Evolutionary conservation across 2,888 invertebrate species (phyloP), one percentile per base, ranked within the genome.

Genomic region (Phyto melanocephala): DNA sequence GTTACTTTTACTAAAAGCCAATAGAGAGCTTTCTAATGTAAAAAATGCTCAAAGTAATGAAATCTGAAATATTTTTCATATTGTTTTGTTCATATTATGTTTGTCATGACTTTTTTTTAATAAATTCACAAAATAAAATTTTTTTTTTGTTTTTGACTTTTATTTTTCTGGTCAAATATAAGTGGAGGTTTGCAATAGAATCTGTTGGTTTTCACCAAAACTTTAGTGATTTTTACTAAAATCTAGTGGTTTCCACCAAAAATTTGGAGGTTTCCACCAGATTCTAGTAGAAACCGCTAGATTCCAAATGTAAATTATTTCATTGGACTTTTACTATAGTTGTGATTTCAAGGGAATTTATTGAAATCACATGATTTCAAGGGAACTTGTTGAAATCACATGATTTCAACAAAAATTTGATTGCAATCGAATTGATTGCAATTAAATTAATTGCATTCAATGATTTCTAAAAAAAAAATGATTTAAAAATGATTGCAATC

Each of bases 41-140:
- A 52, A 52, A 52, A 52, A 52, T 52, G 52, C 52, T 52, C 52
- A 52, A 52, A 52, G 24, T 52, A 24, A 52, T 52, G 52, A 52
- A 24, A 52, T n/a, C 52, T 52, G 24, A 52, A 52, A 54, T 54
- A 54, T 54, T 54, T 54, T 54, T 15, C 15, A 54, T 33, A 54
- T 33, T 54, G 33, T 54, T 54, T 33, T 33, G 13, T 28, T 28
- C 13, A 24, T 52, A 11, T 52, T 52, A 28, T 52, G 24, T 52
- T 52, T 52, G 52, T 28, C 28, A 28, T 28, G 28, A 52, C 50
- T 50, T 52, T 52, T 52, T 47, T 47, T 20, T 20, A 47, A 47
- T 47, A 47, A 52, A 24, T 22, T 52, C 22, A 52, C 52, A 52
- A 52, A 22, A 52, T 52, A 24, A 52, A 52, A 5, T 28, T 28